Base-by-base conservation (phyloP, 2,888 invertebrate species). In the Amiota communis region DNA sequence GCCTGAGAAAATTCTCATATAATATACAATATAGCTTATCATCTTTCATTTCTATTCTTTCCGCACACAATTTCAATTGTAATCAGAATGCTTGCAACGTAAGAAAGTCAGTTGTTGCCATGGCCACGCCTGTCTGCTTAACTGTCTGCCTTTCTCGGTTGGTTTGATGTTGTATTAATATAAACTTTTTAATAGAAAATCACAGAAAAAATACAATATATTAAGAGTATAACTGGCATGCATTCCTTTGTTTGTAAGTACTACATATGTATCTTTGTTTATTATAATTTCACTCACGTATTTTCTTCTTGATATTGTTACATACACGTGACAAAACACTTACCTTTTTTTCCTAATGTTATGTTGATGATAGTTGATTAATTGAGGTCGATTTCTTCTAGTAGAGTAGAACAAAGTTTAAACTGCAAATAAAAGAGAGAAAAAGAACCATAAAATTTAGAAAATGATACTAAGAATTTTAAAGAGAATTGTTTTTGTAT, bases 311-410 rank as follows among this genome's bases (percentile, higher is more conserved):
- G 20, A 59, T 59, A 11, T 17, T 13, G 11, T 59, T 63, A 36
- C 4, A 36, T 36, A 51, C 63, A 36, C 36, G 63, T 36, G 36
- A 63, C 63, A 12, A 51, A 63, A 63, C 63, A 63, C 46, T 63
- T 63, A 63, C 63, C 63, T 63, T 63, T 63, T 11, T 63, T 36
- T 36, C n/a, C 11, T 17, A 36, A n/a, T 63, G 12, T n/a, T 46
- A 36, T 63, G 63, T 11, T 63, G 63, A 46, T n/a, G 23, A 36
- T 23, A n/a, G 63, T 23, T 59, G 59, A 15, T 59, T 59, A n/a
- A 59, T 59, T 59, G 59, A 59, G 59, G 59, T 59, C 23, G 59
- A 11, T 11, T 12, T 17, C 23, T 59, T 17, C 59, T 59, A 59
- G 59, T 17, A 10, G 59, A 23, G 36, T 36, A 36, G 36, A 36